Evolutionary conservation across 35 echinoderm and acorn worm genomes (phyloP).

Genomic region (Heliocidaris tuberculata): DNA sequence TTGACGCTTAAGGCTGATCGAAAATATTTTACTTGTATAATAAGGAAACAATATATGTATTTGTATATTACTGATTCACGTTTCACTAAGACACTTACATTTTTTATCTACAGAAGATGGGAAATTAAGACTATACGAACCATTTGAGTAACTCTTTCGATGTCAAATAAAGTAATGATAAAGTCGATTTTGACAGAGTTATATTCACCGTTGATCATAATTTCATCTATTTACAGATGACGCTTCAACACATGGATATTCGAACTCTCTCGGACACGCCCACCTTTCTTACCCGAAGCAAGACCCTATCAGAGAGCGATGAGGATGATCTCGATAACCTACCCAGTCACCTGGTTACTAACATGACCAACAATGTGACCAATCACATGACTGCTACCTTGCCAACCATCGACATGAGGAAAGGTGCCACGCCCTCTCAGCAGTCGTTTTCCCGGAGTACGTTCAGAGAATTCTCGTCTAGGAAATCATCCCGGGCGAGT

Average conservation of each 20-base stretch:
- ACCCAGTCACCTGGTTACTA: not conserved
- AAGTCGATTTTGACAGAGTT: no score
- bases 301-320: constrained; percentile 12
- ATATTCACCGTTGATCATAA: not conserved
- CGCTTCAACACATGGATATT: constrained; percentile 32
- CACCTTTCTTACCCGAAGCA: constrained; percentile 22
- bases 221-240: not conserved
- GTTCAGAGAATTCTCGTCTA: constrained; percentile 31
- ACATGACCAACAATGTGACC: not conserved
- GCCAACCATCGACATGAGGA: constrained; percentile 55
- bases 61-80: no score
- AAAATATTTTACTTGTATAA: no score
- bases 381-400: not conserved
- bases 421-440: constrained; percentile 54
- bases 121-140: no score
- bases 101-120: no score
- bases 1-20: no score
- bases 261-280: constrained; percentile 16
- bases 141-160: no score
- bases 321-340: not conserved
- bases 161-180: no score
- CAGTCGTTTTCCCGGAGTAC: constrained; percentile 58
- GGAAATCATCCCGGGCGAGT: not conserved
- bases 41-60: no score
- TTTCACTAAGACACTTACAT: no score